phyloP scores from a whole-genome alignment of 2,113 vertebrate genomes.

The Crotalus viridis region DNA sequence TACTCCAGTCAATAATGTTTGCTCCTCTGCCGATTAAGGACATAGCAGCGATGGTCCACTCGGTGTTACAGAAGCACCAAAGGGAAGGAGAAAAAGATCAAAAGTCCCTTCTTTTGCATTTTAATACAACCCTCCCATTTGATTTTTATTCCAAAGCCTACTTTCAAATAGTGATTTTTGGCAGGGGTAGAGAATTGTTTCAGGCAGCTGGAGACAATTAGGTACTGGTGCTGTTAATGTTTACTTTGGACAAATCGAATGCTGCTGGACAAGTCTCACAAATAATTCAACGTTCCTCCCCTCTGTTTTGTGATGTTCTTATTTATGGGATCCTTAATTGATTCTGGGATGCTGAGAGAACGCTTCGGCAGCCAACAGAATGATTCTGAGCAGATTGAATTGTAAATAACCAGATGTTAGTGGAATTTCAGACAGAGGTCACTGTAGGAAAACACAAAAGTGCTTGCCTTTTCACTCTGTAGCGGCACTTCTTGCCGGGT shows the following conservation, averaged over 20 bases:
- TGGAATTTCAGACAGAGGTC: slow-evolving; percentile 41
- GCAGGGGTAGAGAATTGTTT: background rate
- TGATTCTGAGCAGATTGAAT: slow-evolving; percentile 37
- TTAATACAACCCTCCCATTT: background rate
- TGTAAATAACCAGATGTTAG: slow-evolving; percentile 66
- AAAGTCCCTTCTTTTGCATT: background rate
- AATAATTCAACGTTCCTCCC: slow-evolving; percentile 32
- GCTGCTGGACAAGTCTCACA: slow-evolving; percentile 45
- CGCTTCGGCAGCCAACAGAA: slow-evolving; percentile 49
- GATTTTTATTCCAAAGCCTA: background rate
- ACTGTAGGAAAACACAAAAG: slow-evolving; percentile 49
- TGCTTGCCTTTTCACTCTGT: slow-evolving; percentile 37
- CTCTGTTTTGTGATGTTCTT: slow-evolving; percentile 43
- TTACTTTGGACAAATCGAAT: slow-evolving; percentile 26
- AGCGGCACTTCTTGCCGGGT: background rate
- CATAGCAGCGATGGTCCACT: background rate
- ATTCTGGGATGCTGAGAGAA: slow-evolving; percentile 55
- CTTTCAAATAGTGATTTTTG: background rate
- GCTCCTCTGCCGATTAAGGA: background rate
- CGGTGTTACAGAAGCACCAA: background rate
- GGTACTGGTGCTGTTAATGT: slow-evolving; percentile 28
- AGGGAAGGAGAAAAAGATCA: background rate
- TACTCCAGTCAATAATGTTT: background rate
- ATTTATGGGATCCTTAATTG: slow-evolving; percentile 52
- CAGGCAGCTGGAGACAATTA: slow-evolving; percentile 32